These are phyloP conservation scores for Sphaerophoria rueppellii DNA, from an alignment of 2,888 invertebrate genomes.

Conservation along the genomic window DNA sequence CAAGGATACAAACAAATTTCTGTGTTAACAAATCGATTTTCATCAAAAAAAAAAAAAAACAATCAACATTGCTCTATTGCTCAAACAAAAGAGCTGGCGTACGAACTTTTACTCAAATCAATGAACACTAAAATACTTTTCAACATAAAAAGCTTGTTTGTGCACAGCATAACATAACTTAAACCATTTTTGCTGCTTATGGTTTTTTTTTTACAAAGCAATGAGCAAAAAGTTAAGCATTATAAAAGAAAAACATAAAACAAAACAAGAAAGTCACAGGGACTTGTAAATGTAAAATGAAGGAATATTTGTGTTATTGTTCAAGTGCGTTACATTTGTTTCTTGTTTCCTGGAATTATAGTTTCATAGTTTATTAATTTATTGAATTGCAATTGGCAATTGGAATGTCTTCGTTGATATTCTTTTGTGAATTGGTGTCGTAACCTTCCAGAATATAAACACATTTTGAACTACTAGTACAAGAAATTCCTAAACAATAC, in stretches of 20 bases:
- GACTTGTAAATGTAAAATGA: background rate
- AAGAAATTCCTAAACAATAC: no score
- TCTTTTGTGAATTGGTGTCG: no score
- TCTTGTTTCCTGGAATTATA: no score
- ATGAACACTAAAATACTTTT: background rate
- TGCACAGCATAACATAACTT: no score
- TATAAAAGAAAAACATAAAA: background rate
- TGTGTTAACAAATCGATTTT: background rate
- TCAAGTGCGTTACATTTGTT: no score
- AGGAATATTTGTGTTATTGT: no score
- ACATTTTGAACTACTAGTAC: no score
- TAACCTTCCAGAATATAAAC: no score
- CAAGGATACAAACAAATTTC: background rate
- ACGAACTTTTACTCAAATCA: background rate
- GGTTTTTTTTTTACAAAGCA: background rate
- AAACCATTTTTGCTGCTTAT: no score
- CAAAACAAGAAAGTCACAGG: background rate
- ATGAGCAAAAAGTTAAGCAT: background rate
- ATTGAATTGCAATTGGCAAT: no score
- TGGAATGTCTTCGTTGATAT: no score
- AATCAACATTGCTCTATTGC: background rate
- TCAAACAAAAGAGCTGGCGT: slow-evolving; percentile 21
- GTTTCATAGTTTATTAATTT: no score
- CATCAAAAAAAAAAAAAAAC: background rate
- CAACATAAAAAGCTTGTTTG: background rate